Evolutionary conservation across 2,797 vertebrate genomes (phyloP).

Genomic region (Mus spretus): DNA sequence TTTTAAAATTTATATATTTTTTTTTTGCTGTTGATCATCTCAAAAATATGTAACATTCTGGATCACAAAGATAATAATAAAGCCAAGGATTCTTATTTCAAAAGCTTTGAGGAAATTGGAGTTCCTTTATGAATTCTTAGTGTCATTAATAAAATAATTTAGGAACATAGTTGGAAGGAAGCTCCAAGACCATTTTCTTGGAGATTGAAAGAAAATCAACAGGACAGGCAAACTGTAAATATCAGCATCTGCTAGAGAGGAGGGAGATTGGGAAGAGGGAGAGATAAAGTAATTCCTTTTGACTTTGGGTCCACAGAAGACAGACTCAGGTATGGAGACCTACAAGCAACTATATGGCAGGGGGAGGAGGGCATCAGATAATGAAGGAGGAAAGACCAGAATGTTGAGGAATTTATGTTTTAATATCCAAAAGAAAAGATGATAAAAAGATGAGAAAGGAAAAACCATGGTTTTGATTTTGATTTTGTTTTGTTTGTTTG

Average conservation of each 20-base stretch:
- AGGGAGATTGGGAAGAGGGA: background rate
- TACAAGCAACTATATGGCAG: background rate
- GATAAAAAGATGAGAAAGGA: background rate
- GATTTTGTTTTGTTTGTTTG: too few relatives aligned
- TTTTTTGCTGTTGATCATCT: slow-evolving; percentile 25
- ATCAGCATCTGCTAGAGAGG: background rate
- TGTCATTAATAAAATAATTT: background rate
- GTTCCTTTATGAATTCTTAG: background rate
- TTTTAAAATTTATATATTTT: slow-evolving; percentile 23
- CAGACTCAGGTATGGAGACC: too few relatives aligned
- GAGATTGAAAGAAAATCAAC: background rate
- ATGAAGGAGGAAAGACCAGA: background rate
- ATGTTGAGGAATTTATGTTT: background rate
- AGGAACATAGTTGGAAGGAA: background rate
- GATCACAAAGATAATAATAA: slow-evolving; percentile 41
- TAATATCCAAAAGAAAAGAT: background rate
- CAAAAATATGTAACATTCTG: slow-evolving; percentile 45
- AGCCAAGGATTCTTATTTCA: slow-evolving; percentile 6
- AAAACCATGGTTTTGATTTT: background rate
- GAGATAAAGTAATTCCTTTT: background rate
- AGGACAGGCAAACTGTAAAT: background rate
- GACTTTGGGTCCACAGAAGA: background rate
- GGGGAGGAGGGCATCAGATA: too few relatives aligned
- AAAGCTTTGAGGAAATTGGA: background rate
- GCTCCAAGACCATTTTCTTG: background rate